phyloP scores from a whole-genome alignment of 2,797 vertebrate species.

The Epinephelus malabaricus region DNA sequence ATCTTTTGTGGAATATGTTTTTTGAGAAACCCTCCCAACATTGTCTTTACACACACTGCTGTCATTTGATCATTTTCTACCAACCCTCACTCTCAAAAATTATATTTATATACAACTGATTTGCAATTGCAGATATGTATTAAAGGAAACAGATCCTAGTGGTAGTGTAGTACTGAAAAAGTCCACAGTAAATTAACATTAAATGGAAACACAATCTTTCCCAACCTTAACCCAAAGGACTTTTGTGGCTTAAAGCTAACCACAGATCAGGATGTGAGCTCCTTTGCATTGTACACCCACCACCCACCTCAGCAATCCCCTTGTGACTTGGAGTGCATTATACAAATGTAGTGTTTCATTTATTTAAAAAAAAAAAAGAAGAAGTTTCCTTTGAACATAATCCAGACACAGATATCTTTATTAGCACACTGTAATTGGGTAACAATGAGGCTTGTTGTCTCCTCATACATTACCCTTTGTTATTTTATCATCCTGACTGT shows the following conservation, averaged over 20 bases:
- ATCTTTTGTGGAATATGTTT: no score
- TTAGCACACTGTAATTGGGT: not conserved
- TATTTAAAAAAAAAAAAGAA: not conserved
- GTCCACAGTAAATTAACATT: not conserved
- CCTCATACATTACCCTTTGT: not conserved
- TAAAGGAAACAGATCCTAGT: not conserved
- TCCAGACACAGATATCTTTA: not conserved
- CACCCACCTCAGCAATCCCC: not conserved
- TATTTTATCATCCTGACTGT: not conserved
- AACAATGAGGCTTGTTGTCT: not conserved
- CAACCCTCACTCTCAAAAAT: not conserved
- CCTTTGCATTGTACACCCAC: not conserved
- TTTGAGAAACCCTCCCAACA: no score
- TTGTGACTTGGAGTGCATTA: not conserved
- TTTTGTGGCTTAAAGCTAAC: not conserved
- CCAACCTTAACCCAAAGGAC: not conserved
- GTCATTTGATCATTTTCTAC: not conserved
- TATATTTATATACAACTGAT: not conserved
- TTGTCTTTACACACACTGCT: not conserved
- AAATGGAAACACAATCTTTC: not conserved
- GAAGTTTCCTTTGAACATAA: not conserved
- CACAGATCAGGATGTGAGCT: not conserved
- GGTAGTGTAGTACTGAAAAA: not conserved
- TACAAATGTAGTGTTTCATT: not conserved
- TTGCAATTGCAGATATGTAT: not conserved